Conservation (phyloP, 2,888 invertebrate genomes). For the Rhagophthalmus giganteus region DNA sequence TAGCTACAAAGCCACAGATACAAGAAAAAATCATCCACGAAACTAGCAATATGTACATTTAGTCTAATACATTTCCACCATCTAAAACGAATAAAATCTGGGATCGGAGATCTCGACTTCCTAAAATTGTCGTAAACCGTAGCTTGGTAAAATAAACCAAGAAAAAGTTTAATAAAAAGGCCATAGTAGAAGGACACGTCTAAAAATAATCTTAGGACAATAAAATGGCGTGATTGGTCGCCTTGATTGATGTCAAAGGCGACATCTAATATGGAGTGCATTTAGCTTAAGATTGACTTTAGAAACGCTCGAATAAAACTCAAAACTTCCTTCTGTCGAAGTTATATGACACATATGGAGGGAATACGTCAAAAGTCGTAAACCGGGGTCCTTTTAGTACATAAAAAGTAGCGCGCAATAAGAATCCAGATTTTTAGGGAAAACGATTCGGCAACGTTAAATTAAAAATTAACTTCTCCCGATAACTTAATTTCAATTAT, state of each 20-base stretch:
- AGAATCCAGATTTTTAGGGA: constrained; percentile 21
- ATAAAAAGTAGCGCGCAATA: constrained; percentile 27
- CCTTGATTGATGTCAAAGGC: constrained; percentile 35
- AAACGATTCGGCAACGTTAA: constrained; percentile 11
- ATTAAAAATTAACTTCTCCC: constrained; percentile 2
- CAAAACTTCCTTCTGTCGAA: constrained; percentile 26
- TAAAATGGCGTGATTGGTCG: constrained; percentile 35
- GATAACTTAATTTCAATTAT: constrained; percentile 20
- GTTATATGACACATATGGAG: constrained; percentile 33
- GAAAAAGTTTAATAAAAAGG: constrained; percentile 33
- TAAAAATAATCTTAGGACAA: constrained; percentile 35
- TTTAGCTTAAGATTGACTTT: not conserved
- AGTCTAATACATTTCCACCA: constrained; percentile 50
- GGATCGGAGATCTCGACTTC: constrained; percentile 36
- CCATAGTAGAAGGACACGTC: constrained; percentile 33
- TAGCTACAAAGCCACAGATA: constrained; percentile 48
- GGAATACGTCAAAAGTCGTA: constrained; percentile 36
- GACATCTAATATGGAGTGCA: constrained; percentile 24
- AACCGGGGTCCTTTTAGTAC: constrained; percentile 31
- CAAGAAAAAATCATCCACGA: constrained; percentile 52
- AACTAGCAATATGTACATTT: constrained; percentile 50
- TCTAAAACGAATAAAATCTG: constrained; percentile 50
- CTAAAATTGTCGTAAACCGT: constrained; percentile 32
- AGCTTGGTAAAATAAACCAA: constrained; percentile 25
- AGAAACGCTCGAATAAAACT: not conserved